A percentile compares a stretch with the other conserved stretches of the same genome.
These are phyloP conservation scores for Spodoptera exigua DNA, from an alignment of 2,888 invertebrate species.

Conservation along the genomic window DNA sequence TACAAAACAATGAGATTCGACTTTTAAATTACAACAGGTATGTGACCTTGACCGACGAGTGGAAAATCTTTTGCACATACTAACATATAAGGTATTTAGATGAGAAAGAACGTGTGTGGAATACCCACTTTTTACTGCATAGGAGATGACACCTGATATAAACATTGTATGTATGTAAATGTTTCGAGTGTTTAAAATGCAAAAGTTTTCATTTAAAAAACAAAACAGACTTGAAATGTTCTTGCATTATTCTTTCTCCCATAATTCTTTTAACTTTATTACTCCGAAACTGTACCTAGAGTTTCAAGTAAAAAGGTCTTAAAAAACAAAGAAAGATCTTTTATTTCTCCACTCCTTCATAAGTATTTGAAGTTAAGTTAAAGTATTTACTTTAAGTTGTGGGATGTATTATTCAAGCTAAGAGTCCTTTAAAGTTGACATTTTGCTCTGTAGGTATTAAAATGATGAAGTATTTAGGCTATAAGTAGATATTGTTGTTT, in stretches of 20 bases:
- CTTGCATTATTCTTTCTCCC: background rate
- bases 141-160: too few relatives aligned
- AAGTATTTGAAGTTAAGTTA: slow-evolving; percentile 22
- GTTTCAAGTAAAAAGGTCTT: background rate
- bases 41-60: too few relatives aligned
- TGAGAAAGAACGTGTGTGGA: too few relatives aligned
- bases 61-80: too few relatives aligned
- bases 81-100: too few relatives aligned
- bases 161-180: too few relatives aligned
- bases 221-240: background rate
- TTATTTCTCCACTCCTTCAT: slow-evolving; percentile 6
- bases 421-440: slow-evolving; percentile 39
- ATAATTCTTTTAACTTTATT: slow-evolving; percentile 1
- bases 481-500: slow-evolving; percentile 33
- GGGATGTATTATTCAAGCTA: slow-evolving; percentile 32
- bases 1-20: too few relatives aligned
- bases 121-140: too few relatives aligned
- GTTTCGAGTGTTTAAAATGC: too few relatives aligned
- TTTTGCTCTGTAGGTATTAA: slow-evolving; percentile 21
- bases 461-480: slow-evolving; percentile 44
- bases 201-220: background rate
- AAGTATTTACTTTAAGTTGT: slow-evolving; percentile 41
- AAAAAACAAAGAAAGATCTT: slow-evolving; percentile 2
- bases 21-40: too few relatives aligned
- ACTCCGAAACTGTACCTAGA: background rate